Evolutionary conservation across 92 coral and sea anemone genomes (phyloP), one percentile per base, ranked within the genome.

Genomic region (Phenganax marumi): DNA sequence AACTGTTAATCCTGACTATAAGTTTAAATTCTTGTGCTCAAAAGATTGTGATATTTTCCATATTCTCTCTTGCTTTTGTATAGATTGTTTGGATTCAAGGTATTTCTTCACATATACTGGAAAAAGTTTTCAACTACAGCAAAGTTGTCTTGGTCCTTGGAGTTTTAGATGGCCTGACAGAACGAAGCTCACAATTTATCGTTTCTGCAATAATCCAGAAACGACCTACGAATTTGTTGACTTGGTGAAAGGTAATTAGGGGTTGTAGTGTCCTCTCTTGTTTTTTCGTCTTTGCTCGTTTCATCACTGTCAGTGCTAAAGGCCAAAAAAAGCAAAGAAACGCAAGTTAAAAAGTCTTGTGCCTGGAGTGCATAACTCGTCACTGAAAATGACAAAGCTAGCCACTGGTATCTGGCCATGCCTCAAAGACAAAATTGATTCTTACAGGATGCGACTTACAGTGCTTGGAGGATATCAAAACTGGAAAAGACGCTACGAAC

Each of bases 21-120:
- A 33, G 43, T 33, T 33, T 33, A 33, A 33, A 33, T 1, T 33
- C 43, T 33, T 33, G 43, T 4, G 4, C 43, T 33, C 4, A 33
- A 33, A 4, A 33, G 43, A 1, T 33, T 4, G 43, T 4, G 4
- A 33, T 33, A 4, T 33, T 33, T 33, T 1, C 43, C 43, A 50
- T 39, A 6, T 66, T 66, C 49, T 11, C 43, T 19, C 13, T 1
- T 66, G 2, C 43, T 66, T 66, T 66, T 66, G 9, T 25, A 3
- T 39, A 66, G 72, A 66, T 39, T 66, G 72, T 23, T 66, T 19
- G 4, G 49, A 66, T 66, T 25, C 72, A 66, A 25, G 72, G 24
- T 66, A 66, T 66, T 66, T 66, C 12, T 66, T 66, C 72, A 66
- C 26, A 11, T 66, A 66, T 23, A 66, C 16, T 66, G 72, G 72